Conservation (phyloP, 2,797 vertebrate species). For the Anabas testudineus region DNA sequence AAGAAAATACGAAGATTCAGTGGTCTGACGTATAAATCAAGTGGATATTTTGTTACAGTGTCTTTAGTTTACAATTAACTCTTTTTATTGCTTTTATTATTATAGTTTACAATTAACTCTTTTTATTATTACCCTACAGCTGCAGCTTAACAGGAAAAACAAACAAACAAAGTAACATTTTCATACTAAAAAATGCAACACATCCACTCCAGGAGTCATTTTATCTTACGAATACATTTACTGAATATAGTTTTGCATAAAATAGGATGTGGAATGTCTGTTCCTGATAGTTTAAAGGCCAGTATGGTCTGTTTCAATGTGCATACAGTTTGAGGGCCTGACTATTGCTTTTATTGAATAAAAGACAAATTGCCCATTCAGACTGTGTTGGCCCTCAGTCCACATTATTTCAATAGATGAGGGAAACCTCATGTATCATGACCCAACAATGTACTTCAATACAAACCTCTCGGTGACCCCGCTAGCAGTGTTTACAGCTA, state of each 20-base stretch:
- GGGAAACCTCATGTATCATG: constrained; percentile 16
- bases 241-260: not conserved
- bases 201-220: not conserved
- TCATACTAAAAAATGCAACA: not conserved
- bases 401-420: not conserved
- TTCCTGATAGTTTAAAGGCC: not conserved
- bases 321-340: not conserved
- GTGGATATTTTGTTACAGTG: not conserved
- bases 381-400: not conserved
- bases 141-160: not conserved
- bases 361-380: not conserved
- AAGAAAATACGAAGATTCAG: not conserved
- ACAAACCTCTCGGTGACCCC: constrained; percentile 50
- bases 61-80: not conserved
- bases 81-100: not conserved
- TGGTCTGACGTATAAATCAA: not conserved
- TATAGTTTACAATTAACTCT: no score
- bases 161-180: no score
- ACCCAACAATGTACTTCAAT: constrained; percentile 56
- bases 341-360: not conserved
- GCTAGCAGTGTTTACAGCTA: constrained; percentile 55
- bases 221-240: not conserved
- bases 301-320: no score
- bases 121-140: not conserved
- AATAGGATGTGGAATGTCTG: not conserved